Base-by-base conservation (phyloP, 2,888 invertebrate genomes). In the Calliopum simillimum region DNA sequence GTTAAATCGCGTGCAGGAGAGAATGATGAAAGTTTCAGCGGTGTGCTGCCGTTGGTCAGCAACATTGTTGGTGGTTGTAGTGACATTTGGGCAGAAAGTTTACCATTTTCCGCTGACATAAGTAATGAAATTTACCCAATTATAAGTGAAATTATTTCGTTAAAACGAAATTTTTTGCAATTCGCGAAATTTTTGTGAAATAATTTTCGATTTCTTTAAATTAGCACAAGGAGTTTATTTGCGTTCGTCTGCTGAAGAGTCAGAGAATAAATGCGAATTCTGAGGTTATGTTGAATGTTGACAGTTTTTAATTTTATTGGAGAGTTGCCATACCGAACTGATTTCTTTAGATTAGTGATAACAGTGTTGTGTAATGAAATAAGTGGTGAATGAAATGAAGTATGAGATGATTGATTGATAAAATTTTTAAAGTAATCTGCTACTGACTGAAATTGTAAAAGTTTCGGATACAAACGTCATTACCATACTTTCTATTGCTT, bases 1-100 rank as follows among this genome's bases (percentile, higher is more conserved):
- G 89, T 88, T 16, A 90, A 83, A 75, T 90, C 90, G 68, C 90
- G 85, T 0, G 89, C 89, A 16, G 88, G 86, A 70, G 89, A 89
- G 33, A 86, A 75, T 0, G 89, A 88, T 5, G 89, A 85, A 14
- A 89, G 41, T 55, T 75, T 76, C 13, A 75, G 55, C n/a, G 68
- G 53, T 49, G 33, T 33, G 33, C 23, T 56, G n/a, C 74, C 76
- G 69, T 76, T 74, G 51, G 72, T 68, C 53, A 68, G 21, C 33
- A 70, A 23, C 33, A 8, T 19, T 55, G 59, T 13, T n/a, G 33
- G 21, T 58, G 63, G 53, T 21, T 46, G 70, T 61, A n/a, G n/a
- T n/a, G n/a, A n/a, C n/a, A 63, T 49, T 46, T 70, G 21, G 68
- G 73, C 70, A 61, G 67, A 63, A 71, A 74, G 65, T 69, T 71